A percentile compares a stretch with the other conserved stretches of the same genome.
These are phyloP conservation scores for Alcis repandata DNA, from an alignment of 2,888 invertebrate species.

Conservation along the genomic window DNA sequence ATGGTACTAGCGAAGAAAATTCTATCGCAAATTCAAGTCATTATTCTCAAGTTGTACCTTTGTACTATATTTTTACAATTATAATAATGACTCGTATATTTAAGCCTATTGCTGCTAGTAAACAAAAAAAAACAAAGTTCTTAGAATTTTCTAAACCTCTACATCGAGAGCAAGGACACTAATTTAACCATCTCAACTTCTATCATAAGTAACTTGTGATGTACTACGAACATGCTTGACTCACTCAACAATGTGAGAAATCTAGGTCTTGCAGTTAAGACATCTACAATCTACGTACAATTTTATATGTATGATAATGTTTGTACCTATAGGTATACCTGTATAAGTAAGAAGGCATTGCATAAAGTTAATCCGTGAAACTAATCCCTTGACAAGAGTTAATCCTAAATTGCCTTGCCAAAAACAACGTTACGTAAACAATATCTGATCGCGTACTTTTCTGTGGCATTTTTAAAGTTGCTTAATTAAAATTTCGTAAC, in stretches of 20 bases:
- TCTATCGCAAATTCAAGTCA: too few species aligned
- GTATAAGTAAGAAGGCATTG: conserved; percentile 3
- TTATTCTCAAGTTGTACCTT: too few species aligned
- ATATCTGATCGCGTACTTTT: conserved; percentile 28
- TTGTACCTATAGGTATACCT: not conserved
- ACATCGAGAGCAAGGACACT: conserved; percentile 16
- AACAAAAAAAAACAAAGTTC: too few species aligned
- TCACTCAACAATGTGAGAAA: conserved; percentile 29
- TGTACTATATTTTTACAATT: too few species aligned
- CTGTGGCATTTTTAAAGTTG: conserved; percentile 34
- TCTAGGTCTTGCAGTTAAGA: conserved; percentile 26
- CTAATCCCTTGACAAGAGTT: conserved; percentile 3
- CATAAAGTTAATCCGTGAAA: conserved; percentile 17
- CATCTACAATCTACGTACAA: too few species aligned
- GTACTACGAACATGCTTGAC: conserved; percentile 19
- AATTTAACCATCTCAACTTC: conserved; percentile 15
- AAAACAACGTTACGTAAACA: conserved; percentile 39
- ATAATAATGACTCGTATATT: too few species aligned
- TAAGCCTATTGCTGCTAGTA: too few species aligned
- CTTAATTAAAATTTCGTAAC: conserved; percentile 36
- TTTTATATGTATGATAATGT: too few species aligned
- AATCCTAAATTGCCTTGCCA: conserved; percentile 29
- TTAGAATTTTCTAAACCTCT: not conserved
- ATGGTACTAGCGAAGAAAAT: not conserved
- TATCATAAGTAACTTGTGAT: conserved; percentile 24